These are phyloP conservation scores for Crocidura indochinensis DNA, from an alignment of 2,797 vertebrate genomes.

Conservation along the genomic window DNA sequence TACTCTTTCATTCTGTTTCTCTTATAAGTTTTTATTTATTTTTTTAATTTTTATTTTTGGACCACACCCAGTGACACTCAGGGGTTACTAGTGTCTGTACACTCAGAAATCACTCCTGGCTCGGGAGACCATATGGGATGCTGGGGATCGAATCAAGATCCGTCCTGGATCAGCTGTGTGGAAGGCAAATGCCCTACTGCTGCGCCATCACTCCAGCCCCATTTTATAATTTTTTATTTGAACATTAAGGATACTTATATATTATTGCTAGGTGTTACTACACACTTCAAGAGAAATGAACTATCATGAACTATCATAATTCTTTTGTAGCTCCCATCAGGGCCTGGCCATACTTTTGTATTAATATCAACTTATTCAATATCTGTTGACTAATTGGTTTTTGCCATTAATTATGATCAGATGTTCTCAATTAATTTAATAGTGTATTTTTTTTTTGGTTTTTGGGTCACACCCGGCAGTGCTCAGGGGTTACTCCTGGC, in stretches of 20 bases:
- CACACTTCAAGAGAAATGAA: neutral
- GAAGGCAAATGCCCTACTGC: too few species aligned
- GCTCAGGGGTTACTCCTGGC: too few species aligned
- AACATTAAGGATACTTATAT: constrained; percentile 16
- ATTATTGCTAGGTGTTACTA: neutral
- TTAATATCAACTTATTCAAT: constrained; percentile 17
- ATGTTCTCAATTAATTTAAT: constrained; percentile 63
- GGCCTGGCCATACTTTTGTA: neutral
- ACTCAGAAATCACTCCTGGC: too few species aligned
- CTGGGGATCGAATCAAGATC: too few species aligned
- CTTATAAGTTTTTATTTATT: neutral
- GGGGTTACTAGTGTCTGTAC: too few species aligned
- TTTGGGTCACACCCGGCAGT: too few species aligned
- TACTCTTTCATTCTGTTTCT: neutral
- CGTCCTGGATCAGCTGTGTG: too few species aligned
- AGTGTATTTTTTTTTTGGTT: too few species aligned
- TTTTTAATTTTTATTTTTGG: too few species aligned
- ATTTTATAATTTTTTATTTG: neutral
- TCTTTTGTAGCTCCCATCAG: constrained; percentile 13
- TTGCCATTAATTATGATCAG: constrained; percentile 42
- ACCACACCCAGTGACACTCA: too few species aligned
- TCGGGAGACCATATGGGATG: too few species aligned
- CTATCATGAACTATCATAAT: neutral
- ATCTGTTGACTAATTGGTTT: constrained; percentile 51
- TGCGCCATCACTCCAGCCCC: too few species aligned